Percentiles rank a stretch among this genome's conserved stretches.
Conservation (phyloP, 2,113 vertebrate species). For the Procapra przewalskii region DNA sequence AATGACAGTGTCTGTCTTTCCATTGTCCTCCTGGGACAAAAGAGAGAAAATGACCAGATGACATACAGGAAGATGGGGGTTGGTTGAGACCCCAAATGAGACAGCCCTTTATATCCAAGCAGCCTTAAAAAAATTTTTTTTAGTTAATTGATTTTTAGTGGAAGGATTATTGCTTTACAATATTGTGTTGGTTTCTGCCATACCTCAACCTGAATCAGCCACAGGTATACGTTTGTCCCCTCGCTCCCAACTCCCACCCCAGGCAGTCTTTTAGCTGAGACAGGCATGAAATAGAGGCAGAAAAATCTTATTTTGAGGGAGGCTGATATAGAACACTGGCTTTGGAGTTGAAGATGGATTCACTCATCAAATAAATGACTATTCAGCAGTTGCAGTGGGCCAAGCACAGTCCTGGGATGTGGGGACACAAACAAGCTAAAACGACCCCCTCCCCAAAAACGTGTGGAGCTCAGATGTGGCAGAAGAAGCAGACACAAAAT, state of each 20-base stretch:
- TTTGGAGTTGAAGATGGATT: not conserved
- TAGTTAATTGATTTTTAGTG: not conserved
- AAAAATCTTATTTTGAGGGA: not conserved
- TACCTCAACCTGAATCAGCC: not conserved
- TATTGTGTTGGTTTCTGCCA: not conserved
- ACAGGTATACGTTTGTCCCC: not conserved
- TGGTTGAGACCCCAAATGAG: not conserved
- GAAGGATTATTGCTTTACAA: not conserved
- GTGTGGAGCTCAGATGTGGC: not conserved
- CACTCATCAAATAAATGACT: not conserved
- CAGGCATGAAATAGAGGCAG: not conserved
- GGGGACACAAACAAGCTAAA: not conserved
- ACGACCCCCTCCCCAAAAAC: not conserved
- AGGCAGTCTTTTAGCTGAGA: not conserved
- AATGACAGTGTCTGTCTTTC: not conserved
- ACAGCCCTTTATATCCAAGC: not conserved
- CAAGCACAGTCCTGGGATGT: not conserved
- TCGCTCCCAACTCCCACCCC: not conserved
- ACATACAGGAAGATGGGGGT: not conserved
- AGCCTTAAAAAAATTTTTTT: not conserved
- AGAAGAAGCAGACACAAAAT: not conserved
- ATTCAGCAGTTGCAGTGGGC: no score
- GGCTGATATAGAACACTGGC: not conserved
- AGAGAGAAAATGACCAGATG: not conserved
- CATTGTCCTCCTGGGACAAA: not conserved